A percentile compares a stretch with the other conserved stretches of the same genome.
Conservation (phyloP, 2,888 invertebrate genomes). For the Nomada fucata region DNA sequence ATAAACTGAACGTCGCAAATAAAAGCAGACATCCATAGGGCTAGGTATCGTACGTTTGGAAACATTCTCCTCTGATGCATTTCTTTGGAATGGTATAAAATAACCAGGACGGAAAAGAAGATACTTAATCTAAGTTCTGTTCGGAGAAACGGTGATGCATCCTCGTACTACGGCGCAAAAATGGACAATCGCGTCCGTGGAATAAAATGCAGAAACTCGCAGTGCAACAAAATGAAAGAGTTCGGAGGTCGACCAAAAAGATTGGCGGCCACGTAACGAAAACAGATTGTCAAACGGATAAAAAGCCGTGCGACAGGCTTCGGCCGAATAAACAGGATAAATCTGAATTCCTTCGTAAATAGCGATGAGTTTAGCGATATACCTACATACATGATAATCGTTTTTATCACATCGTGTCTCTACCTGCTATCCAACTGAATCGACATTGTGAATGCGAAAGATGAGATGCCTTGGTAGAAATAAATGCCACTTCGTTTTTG, state of each 20-base stretch:
- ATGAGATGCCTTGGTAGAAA: neutral
- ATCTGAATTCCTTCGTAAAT: conserved; percentile 59
- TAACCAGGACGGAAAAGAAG: conserved; percentile 28
- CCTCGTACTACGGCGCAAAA: conserved; percentile 32
- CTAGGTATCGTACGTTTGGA: neutral
- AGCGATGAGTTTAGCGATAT: conserved; percentile 44
- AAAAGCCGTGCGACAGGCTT: conserved; percentile 63
- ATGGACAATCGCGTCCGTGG: conserved; percentile 41
- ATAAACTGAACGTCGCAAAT: neutral
- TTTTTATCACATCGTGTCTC: conserved; percentile 21
- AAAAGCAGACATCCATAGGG: neutral
- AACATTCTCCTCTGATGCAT: conserved; percentile 1
- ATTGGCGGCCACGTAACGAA: conserved; percentile 62
- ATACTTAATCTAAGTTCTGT: conserved; percentile 46
- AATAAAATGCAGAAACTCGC: conserved; percentile 54
- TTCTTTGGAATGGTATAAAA: neutral
- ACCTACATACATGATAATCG: conserved; percentile 30
- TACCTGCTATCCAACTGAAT: conserved; percentile 11
- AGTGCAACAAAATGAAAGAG: conserved; percentile 58
- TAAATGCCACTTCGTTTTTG: neutral
- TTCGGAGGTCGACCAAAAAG: conserved; percentile 67
- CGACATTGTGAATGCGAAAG: conserved; percentile 1
- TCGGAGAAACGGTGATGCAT: conserved; percentile 18
- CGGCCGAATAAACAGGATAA: conserved; percentile 62
- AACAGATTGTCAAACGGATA: conserved; percentile 51